phyloP scores from a whole-genome alignment of 2,113 vertebrate species.

The Climacteris rufus region DNA sequence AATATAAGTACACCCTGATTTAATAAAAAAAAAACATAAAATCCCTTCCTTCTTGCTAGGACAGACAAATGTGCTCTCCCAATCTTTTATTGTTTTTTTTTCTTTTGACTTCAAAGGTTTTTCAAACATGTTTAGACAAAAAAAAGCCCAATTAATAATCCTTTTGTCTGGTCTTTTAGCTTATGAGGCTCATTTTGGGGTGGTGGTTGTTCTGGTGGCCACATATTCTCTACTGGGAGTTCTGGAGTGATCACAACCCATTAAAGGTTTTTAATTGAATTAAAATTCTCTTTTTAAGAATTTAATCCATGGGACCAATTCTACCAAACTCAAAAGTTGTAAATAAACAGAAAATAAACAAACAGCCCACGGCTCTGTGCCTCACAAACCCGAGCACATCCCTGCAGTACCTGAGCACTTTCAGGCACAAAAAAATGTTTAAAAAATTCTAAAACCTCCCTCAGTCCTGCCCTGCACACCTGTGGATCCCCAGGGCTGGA shows the following conservation, averaged over 20 bases:
- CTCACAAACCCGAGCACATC: accelerated
- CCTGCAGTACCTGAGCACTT: neutral
- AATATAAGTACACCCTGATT: neutral
- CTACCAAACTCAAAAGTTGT: neutral
- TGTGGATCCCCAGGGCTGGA: neutral
- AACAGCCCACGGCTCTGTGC: neutral
- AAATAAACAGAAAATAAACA: neutral
- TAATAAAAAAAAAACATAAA: accelerated
- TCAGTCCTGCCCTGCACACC: neutral
- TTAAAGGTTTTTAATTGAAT: neutral
- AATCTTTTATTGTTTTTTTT: neutral
- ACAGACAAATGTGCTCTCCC: neutral
- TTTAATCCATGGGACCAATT: accelerated
- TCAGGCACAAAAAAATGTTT: neutral
- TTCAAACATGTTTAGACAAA: slow-evolving; percentile 35
- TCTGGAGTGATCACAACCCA: neutral
- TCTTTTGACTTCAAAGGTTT: slow-evolving; percentile 17
- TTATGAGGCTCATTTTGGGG: neutral
- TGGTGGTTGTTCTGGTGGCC: neutral
- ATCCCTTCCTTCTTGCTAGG: neutral
- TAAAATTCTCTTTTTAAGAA: neutral
- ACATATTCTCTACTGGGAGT: neutral
- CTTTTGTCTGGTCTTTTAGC: neutral
- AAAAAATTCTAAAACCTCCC: neutral
- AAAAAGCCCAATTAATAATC: neutral